Evolutionary conservation across 1,140 invertebrate genomes (phyloP).

Genomic region (Psix sp.): DNA sequence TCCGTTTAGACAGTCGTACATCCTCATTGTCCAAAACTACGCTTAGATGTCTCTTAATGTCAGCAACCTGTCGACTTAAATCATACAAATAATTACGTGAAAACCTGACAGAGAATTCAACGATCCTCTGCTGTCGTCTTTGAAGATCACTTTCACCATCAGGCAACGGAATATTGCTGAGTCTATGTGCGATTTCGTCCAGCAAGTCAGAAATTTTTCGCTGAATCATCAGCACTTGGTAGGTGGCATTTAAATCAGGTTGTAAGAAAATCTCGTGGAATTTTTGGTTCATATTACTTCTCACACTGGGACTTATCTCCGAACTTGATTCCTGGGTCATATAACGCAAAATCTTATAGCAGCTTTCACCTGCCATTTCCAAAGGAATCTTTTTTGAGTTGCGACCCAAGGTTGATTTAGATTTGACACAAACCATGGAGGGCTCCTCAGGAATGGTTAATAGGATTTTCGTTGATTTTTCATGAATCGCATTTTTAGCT

Average conservation of each 20-base stretch:
- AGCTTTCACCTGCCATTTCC: constrained; percentile 57
- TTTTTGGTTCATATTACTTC: constrained; percentile 13
- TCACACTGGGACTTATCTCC: constrained; percentile 55
- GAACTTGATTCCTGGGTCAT: constrained; percentile 62
- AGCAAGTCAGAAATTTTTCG: constrained; percentile 68
- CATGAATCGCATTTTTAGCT: constrained; percentile 19
- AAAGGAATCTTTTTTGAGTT: constrained; percentile 57
- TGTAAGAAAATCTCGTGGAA: constrained; percentile 43
- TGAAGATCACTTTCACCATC: constrained; percentile 72
- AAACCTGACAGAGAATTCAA: constrained; percentile 72
- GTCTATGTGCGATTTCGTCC: constrained; percentile 69
- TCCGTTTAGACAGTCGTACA: constrained; percentile 58
- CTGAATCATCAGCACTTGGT: constrained; percentile 68
- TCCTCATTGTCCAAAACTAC: constrained; percentile 54
- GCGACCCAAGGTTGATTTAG: constrained; percentile 10
- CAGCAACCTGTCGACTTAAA: constrained; percentile 67
- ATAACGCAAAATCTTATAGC: constrained; percentile 46
- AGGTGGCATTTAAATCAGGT: constrained; percentile 62
- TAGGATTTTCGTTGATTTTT: constrained; percentile 40
- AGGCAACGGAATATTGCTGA: constrained; percentile 70
- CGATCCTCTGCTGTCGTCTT: constrained; percentile 68
- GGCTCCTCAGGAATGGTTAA: constrained; percentile 60
- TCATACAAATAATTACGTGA: constrained; percentile 75
- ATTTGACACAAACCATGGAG: too few species aligned
- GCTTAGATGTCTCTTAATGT: constrained; percentile 67